Conservation (phyloP, 2,888 invertebrate genomes). For the Agrenia bidenticulata region DNA sequence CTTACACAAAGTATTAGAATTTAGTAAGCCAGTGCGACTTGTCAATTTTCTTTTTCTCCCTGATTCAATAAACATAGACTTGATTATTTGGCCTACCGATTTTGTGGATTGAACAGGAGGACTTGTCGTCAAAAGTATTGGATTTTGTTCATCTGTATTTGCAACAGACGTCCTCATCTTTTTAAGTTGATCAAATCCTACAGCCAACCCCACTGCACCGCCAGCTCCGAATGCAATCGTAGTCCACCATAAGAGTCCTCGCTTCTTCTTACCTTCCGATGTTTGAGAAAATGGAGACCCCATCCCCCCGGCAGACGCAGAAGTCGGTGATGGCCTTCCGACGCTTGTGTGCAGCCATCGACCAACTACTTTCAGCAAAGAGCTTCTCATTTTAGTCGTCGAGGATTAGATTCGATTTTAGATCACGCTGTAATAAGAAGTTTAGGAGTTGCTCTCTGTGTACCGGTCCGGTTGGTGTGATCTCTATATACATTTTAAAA, state of each 20-base stretch:
- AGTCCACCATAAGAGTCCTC: constrained; percentile 55
- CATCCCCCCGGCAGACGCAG: not conserved
- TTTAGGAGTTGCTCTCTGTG: too few relatives aligned
- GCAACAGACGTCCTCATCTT: constrained; percentile 59
- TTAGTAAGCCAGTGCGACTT: not conserved
- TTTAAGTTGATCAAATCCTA: constrained; percentile 58
- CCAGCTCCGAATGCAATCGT: constrained; percentile 58
- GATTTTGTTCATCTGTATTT: constrained; percentile 56
- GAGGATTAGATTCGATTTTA: too few relatives aligned
- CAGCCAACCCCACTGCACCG: constrained; percentile 58
- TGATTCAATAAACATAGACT: not conserved
- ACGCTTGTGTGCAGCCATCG: not conserved
- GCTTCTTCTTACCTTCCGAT: constrained; percentile 8
- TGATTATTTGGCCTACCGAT: constrained; percentile 56
- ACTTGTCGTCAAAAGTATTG: constrained; percentile 55
- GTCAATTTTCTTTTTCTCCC: not conserved
- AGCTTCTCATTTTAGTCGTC: constrained; percentile 1
- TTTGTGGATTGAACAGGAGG: constrained; percentile 58
- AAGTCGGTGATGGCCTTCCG: not conserved
- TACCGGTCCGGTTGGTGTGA: too few relatives aligned
- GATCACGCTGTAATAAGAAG: too few relatives aligned
- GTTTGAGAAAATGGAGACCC: constrained; percentile 6
- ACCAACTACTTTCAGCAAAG: constrained; percentile 3
- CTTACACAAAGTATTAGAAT: constrained; percentile 14
- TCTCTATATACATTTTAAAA: too few relatives aligned